Evolutionary conservation across 2,888 invertebrate species (phyloP), one percentile per base, ranked within the genome.

Genomic region (Callimorpha dominula): DNA sequence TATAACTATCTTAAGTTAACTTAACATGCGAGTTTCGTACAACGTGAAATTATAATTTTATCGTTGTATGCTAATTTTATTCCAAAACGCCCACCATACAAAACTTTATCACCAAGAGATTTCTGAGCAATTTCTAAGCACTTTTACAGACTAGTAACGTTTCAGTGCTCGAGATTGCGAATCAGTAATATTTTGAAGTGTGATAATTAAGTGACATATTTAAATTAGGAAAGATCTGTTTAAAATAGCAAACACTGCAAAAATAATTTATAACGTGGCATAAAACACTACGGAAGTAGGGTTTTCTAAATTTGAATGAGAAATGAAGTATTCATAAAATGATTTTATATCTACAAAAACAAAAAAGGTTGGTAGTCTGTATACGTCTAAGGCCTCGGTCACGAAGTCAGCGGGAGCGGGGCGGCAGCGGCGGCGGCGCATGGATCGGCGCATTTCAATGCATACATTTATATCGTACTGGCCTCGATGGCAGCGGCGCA

Each of bases 331-430:
- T 64, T 43, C n/a, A 64, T 43, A 11, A n/a, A 43, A 46, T n/a
- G 20, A n/a, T 65, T n/a, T 4, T 6, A 43, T 43, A 43, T 43
- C 43, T 43, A 43, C 43, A 43, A 43, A 43, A n/a, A n/a, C n/a
- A n/a, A 73, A 70, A 66, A 70, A 65, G 60, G 31, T 73, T 70
- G 65, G 50, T 69, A 65, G 68, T 72, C 68, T 64, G 65, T 52
- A 70, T 54, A 71, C 72, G 72, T 77, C 69, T n/a, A n/a, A n/a
- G n/a, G n/a, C n/a, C n/a, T n/a, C n/a, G n/a, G n/a, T n/a, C n/a
- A n/a, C n/a, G n/a, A n/a, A n/a, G n/a, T n/a, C n/a, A n/a, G n/a
- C n/a, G n/a, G n/a, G n/a, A n/a, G n/a, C n/a, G n/a, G n/a, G n/a
- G n/a, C n/a, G n/a, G n/a, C n/a, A n/a, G n/a, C n/a, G n/a, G n/a